A percentile compares a stretch with the other conserved stretches of the same genome.
Conservation (phyloP, 2,113 vertebrate genomes). For the Arenaria interpres region DNA sequence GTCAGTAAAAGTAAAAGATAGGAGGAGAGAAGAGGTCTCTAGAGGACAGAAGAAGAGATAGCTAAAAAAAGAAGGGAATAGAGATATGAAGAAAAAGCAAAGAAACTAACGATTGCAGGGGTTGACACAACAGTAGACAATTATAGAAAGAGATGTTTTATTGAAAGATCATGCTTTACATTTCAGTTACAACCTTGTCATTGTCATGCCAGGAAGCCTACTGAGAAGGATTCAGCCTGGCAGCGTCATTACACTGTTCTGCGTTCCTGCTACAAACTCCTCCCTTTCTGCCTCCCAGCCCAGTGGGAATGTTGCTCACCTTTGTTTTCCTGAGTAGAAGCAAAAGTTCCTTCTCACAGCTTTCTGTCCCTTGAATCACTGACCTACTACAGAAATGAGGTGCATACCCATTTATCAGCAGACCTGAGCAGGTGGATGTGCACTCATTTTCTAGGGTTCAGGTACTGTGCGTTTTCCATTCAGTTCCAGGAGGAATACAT, state of each 20-base stretch:
- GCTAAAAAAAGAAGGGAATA: background rate
- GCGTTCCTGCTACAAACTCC: background rate
- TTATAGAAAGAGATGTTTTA: background rate
- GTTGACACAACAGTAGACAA: background rate
- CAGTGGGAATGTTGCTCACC: background rate
- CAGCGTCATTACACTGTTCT: background rate
- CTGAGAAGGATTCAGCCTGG: background rate
- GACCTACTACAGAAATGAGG: background rate
- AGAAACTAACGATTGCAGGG: background rate
- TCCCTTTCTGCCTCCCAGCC: background rate
- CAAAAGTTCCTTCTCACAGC: background rate
- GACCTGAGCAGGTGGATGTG: background rate
- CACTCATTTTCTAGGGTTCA: background rate
- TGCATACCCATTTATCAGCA: background rate
- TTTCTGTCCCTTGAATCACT: background rate
- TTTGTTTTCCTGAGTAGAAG: background rate
- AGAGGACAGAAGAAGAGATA: background rate
- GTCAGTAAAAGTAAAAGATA: background rate
- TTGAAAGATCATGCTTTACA: background rate
- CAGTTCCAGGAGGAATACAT: background rate
- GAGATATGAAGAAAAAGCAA: background rate
- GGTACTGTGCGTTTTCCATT: background rate
- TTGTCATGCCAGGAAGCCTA: background rate
- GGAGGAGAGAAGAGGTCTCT: background rate
- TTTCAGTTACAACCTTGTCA: background rate